Conservation (phyloP, 2,797 vertebrate species). For the Ispidina picta region DNA sequence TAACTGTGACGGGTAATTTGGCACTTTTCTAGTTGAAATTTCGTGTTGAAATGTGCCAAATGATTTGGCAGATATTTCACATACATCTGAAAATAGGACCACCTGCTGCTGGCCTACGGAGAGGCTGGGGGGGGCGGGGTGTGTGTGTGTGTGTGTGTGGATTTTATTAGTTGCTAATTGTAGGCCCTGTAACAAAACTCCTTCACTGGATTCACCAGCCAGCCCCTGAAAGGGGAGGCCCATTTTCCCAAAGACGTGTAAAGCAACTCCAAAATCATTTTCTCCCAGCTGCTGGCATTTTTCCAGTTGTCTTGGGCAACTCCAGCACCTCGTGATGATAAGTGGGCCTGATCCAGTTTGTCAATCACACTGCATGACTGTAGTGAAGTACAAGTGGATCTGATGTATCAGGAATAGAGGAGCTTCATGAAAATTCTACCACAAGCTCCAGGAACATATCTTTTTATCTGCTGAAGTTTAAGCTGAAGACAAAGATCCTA, state of each 20-base stretch:
- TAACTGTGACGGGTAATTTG: slow-evolving; percentile 76
- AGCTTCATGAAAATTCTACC: background rate
- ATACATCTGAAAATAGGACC: slow-evolving; percentile 73
- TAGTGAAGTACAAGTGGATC: accelerated
- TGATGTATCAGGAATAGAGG: accelerated
- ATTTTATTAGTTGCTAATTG: slow-evolving; percentile 58
- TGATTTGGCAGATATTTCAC: slow-evolving; percentile 76
- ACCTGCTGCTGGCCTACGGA: slow-evolving; percentile 67
- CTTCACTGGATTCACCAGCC: background rate
- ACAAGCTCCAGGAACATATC: background rate
- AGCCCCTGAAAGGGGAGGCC: background rate
- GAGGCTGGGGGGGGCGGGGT: background rate
- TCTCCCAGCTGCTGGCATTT: background rate
- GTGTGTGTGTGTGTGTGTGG: no score
- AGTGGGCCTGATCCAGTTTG: background rate
- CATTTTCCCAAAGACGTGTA: background rate
- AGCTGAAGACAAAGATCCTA: background rate
- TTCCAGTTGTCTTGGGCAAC: background rate
- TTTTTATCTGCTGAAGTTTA: background rate
- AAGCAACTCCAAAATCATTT: background rate
- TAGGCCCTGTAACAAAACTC: slow-evolving; percentile 39
- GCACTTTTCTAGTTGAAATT: slow-evolving; percentile 48
- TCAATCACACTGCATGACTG: accelerated
- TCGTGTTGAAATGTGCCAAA: slow-evolving; percentile 68
- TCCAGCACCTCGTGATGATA: background rate